Evolutionary conservation across 2,888 invertebrate genomes (phyloP), one percentile per base, ranked within the genome.

Genomic region (Brachynemurus nebulosus): DNA sequence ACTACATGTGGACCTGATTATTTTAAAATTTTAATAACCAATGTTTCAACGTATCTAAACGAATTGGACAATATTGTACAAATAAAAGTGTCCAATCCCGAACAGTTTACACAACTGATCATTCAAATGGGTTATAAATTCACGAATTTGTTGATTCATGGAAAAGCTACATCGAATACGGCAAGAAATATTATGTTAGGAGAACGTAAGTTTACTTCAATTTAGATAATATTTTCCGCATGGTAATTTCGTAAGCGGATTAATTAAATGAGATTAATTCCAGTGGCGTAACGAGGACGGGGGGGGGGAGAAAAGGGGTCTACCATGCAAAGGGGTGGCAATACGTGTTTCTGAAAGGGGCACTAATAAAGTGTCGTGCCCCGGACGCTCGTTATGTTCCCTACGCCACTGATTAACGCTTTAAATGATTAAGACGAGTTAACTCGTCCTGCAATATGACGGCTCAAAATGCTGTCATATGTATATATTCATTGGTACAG

Each of bases 111-210:
- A 7, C 65, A 63, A 25, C 58, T 59, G 49, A 62, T 75, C 14
- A 69, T 67, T 52, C 63, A 65, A 47, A 67, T 74, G 46, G 68
- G 74, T 4, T 77, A 80, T 59, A 63, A 69, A 40, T 60, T 78
- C 40, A 68, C 77, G 4, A 71, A 72, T 41, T 73, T 74, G 56
- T 68, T 85, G 49, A 64, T 83, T 39, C 76, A 80, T 53, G 84
- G 83, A n/a, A 78, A 80, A 59, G 80, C 83, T 2, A 81, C 83
- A 7, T 78, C 83, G 3, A 84, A 85, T 60, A 78, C 78, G 1
- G 78, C 83, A 36, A 76, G 80, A 19, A 80, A 78, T 56, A 76
- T 78, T 50, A 69, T 71, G 43, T 70, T 72, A 56, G 76, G 76
- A 17, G 78, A 79, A 60, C 69, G 77, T 77, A 65, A 68, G 72